Evolutionary conservation across 2,113 vertebrate species (phyloP), one percentile per base, ranked within the genome.

Genomic region (Sprattus sprattus): DNA sequence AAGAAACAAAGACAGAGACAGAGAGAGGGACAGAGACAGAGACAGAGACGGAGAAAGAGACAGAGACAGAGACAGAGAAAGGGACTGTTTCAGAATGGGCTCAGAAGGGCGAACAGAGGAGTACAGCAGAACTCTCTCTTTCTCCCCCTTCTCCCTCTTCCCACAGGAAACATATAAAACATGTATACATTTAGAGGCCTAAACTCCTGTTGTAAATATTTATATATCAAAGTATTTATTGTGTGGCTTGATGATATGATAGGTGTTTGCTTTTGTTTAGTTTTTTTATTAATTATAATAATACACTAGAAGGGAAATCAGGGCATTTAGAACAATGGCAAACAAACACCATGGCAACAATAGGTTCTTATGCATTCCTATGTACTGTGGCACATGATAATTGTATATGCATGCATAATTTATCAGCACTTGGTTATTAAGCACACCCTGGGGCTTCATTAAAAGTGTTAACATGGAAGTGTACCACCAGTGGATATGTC

Each of bases 1-100:
- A 4, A 57, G 10, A 52, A 0, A 57, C 25, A 44, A 46, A 52
- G 46, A 39, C 39, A 39, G 39, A 32, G 44, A 78, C 15, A 50
- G 60, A 64, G 60, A 64, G 0, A 78, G 71, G 13, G 11, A 78
- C 25, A 52, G 60, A 85, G 44, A 78, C 15, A 50, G 60, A 64
- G 60, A 64, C 3, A 78, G 71, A 15, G 11, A 78, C 25, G 10
- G 13, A 84, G 82, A 86, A 80, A 84, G 78, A 82, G 85, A 82
- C 32, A 80, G 50, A 44, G 47, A 39, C 39, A 39, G 15, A 49
- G 15, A 82, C 52, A 57, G 10, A 52, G 44, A 64, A 2, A 78
- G 71, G 13, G 11, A 78, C 25, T 6, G 28, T 39, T 28, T 13
- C 28, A 32, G 9, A 15, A 18, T 15, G 3, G 15, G 16, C 52